A percentile compares a stretch with the other conserved stretches of the same genome.
These are phyloP conservation scores for Ginglymostoma cirratum DNA, from an alignment of 2,113 vertebrate genomes.

Conservation along the genomic window DNA sequence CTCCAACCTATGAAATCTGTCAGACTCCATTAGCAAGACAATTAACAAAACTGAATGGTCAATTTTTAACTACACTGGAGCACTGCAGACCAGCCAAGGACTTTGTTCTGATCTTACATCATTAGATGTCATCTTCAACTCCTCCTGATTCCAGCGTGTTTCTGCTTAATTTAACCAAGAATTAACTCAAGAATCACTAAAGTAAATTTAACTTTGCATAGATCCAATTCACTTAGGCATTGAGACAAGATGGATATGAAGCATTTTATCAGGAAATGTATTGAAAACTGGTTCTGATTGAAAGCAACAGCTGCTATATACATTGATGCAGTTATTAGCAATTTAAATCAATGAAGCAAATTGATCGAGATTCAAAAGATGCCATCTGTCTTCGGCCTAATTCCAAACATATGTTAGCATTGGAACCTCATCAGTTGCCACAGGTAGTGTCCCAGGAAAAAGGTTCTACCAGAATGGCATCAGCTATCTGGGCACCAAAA, in stretches of 20 bases:
- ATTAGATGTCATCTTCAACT: not conserved
- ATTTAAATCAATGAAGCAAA: conserved; percentile 28
- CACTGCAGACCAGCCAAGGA: not conserved
- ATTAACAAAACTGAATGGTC: not conserved
- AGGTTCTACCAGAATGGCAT: not conserved
- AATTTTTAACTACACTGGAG: not conserved
- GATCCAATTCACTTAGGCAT: not conserved
- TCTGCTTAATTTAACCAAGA: not conserved
- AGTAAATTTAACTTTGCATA: not conserved
- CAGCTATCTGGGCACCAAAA: not conserved
- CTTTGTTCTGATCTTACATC: not conserved
- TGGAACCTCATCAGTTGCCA: not conserved
- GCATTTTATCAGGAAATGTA: not conserved
- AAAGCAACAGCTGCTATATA: not conserved
- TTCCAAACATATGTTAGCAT: not conserved
- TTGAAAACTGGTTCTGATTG: not conserved
- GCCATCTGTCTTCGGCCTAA: not conserved
- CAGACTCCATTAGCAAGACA: not conserved
- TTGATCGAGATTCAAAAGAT: not conserved
- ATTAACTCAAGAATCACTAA: not conserved
- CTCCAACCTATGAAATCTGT: not conserved
- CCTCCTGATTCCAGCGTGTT: not conserved
- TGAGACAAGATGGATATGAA: not conserved
- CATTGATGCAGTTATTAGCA: not conserved
- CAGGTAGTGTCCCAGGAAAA: not conserved